Evolutionary conservation across 2,888 invertebrate species (phyloP).

Genomic region (Hirtodrosophila trivittata): DNA sequence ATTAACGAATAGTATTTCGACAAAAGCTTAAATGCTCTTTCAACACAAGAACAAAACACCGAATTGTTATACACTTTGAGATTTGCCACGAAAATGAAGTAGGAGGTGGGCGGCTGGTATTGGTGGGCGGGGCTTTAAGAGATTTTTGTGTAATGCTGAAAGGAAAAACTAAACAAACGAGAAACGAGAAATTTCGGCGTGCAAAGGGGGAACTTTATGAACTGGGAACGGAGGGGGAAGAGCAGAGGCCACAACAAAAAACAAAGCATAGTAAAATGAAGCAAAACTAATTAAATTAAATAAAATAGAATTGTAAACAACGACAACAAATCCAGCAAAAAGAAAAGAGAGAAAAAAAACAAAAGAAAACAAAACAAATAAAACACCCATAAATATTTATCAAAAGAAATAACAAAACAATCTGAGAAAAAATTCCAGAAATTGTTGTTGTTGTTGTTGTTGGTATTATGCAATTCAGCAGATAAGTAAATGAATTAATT

Average conservation of each 20-base stretch:
- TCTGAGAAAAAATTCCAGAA: constrained; percentile 47
- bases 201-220: constrained; percentile 28
- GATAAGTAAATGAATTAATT: constrained; percentile 52
- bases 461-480: constrained; percentile 41
- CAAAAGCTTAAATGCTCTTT: neutral
- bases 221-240: constrained; percentile 15
- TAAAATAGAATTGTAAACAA: constrained; percentile 69
- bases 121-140: constrained; percentile 40
- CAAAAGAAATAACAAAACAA: constrained; percentile 61
- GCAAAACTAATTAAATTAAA: constrained; percentile 76
- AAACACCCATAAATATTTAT: constrained; percentile 69
- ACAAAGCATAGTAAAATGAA: constrained; percentile 51
- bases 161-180: constrained; percentile 46
- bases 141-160: constrained; percentile 50
- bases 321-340: constrained; percentile 20
- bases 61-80: neutral
- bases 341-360: constrained; percentile 36
- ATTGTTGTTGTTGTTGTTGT: constrained; percentile 28
- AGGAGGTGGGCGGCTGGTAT: neutral
- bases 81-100: neutral
- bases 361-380: constrained; percentile 47
- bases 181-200: constrained; percentile 33
- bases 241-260: constrained; percentile 8
- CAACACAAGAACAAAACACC: neutral
- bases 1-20: too few species aligned